These are phyloP conservation scores for Sebastes hubbsi DNA, from an alignment of 2,797 vertebrate genomes.

Conservation along the genomic window DNA sequence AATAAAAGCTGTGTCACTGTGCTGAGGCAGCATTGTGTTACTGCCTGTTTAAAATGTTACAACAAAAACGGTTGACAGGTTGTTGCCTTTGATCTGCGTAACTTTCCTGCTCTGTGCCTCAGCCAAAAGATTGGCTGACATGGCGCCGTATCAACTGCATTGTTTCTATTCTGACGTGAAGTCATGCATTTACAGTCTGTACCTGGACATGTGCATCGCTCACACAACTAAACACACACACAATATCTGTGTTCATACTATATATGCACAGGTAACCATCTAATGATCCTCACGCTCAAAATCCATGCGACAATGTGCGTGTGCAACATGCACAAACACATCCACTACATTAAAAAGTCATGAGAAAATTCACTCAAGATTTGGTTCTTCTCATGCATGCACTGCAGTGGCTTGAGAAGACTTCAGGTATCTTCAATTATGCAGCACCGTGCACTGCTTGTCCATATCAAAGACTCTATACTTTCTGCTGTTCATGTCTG, in stretches of 20 bases:
- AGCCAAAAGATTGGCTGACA: slow-evolving; percentile 8
- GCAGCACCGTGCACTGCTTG: slow-evolving; percentile 28
- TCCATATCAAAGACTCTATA: slow-evolving; percentile 31
- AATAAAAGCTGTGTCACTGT: slow-evolving; percentile 72
- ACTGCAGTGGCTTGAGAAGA: slow-evolving; percentile 44
- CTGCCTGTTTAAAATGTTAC: slow-evolving; percentile 52
- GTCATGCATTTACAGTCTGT: background rate
- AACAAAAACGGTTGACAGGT: slow-evolving; percentile 40
- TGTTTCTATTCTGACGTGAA: background rate
- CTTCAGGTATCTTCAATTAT: slow-evolving; percentile 62
- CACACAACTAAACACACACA: background rate
- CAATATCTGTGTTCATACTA: background rate
- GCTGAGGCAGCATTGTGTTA: slow-evolving; percentile 57
- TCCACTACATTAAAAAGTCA: slow-evolving; percentile 46
- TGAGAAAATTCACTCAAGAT: slow-evolving; percentile 39
- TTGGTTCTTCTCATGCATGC: slow-evolving; percentile 51
- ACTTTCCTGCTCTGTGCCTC: slow-evolving; percentile 7
- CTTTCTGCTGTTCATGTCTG: slow-evolving; percentile 1
- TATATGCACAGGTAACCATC: background rate
- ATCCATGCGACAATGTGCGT: background rate
- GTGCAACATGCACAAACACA: slow-evolving; percentile 16
- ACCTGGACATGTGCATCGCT: background rate
- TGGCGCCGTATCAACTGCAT: background rate
- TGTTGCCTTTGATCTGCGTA: slow-evolving; percentile 48
- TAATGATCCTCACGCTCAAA: background rate